Conservation (phyloP, 2,888 invertebrate species). For the Zaprionus bogoriensis region DNA sequence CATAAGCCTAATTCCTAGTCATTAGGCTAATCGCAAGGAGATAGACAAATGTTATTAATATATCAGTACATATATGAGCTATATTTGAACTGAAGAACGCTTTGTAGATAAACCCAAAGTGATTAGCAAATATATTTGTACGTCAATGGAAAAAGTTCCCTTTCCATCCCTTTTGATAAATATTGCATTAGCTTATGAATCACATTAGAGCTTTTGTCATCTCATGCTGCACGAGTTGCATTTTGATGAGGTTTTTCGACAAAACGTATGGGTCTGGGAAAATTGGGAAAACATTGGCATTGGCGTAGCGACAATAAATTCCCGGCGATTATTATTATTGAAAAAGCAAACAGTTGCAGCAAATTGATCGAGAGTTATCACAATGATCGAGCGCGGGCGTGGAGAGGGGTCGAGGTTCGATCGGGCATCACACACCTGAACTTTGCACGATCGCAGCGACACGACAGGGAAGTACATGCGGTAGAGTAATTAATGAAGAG, state of each 20-base stretch:
- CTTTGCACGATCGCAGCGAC: conserved; percentile 31
- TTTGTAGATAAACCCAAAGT: too few species aligned
- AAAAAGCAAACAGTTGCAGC: neutral
- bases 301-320: neutral
- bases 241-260: neutral
- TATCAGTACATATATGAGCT: too few species aligned
- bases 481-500: conserved; percentile 27
- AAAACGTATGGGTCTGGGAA: conserved; percentile 4
- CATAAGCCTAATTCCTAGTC: too few species aligned
- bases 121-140: too few species aligned
- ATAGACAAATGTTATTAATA: too few species aligned
- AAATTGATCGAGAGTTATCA: neutral
- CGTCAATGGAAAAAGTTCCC: too few species aligned
- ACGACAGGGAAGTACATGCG: conserved; percentile 36
- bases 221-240: too few species aligned
- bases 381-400: neutral
- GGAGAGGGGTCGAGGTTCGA: conserved; percentile 23
- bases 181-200: too few species aligned
- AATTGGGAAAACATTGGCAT: neutral
- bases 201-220: neutral
- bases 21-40: too few species aligned
- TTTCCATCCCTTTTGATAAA: too few species aligned
- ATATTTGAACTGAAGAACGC: too few species aligned
- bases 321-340: neutral
- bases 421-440: conserved; percentile 13